phyloP scores from a whole-genome alignment of 2,797 vertebrate genomes.

The Rhadinocentrus ornatus region DNA sequence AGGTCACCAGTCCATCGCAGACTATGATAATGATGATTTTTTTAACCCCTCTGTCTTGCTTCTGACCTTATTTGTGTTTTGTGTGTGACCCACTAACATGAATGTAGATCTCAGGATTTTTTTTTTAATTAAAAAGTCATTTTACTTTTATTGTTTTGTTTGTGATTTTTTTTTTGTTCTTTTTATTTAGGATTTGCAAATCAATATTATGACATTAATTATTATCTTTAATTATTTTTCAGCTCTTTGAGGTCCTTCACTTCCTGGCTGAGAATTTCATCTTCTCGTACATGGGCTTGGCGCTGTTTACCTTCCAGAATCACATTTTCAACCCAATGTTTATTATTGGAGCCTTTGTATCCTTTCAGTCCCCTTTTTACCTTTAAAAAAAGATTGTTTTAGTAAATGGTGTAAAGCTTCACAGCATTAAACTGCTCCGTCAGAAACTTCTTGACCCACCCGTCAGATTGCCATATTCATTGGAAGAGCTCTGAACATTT shows the following conservation, averaged over 20 bases:
- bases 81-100: too few relatives aligned
- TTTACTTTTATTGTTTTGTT: too few relatives aligned
- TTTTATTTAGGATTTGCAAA: neutral
- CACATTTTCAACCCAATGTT: slow-evolving; percentile 96
- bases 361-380: slow-evolving; percentile 76
- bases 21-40: too few relatives aligned
- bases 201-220: neutral
- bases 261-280: slow-evolving; percentile 99
- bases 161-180: too few relatives aligned
- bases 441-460: slow-evolving; percentile 73
- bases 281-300: slow-evolving; percentile 98
- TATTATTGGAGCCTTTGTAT: slow-evolving; percentile 97
- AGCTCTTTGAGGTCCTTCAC: slow-evolving; percentile 88
- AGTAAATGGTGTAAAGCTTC: neutral
- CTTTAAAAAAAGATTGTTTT: neutral
- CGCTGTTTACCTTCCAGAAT: slow-evolving; percentile 98
- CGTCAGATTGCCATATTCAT: slow-evolving; percentile 92
- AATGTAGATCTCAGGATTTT: too few relatives aligned
- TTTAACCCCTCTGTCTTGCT: too few relatives aligned
- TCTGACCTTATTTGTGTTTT: too few relatives aligned
- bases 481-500: slow-evolving; percentile 95
- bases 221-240: slow-evolving; percentile 18
- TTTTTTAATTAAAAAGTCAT: too few relatives aligned
- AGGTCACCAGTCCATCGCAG: too few relatives aligned
- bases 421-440: neutral